Evolutionary conservation across 2,797 vertebrate genomes (phyloP).

Genomic region (Falco naumanni): DNA sequence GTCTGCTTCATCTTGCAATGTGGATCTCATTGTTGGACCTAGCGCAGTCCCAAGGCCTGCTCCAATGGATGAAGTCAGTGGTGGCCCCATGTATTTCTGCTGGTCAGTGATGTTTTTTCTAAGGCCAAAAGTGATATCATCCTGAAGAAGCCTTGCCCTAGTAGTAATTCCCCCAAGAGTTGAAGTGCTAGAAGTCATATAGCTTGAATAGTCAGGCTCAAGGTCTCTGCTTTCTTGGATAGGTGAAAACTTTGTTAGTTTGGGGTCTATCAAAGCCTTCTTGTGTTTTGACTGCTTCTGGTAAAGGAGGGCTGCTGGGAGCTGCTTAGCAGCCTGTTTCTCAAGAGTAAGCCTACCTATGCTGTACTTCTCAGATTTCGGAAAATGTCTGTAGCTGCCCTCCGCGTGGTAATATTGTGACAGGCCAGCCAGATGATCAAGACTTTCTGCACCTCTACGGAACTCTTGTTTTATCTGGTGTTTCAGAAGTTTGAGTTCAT

Average conservation of each 20-base stretch:
- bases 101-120: slow-evolving; percentile 97
- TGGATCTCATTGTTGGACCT: slow-evolving; percentile 84
- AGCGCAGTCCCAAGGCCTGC: slow-evolving; percentile 88
- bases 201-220: slow-evolving; percentile 92
- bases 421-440: slow-evolving; percentile 92
- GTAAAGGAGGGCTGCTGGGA: slow-evolving; percentile 93
- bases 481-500: slow-evolving; percentile 96
- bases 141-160: slow-evolving; percentile 94
- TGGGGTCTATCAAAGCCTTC: slow-evolving; percentile 92
- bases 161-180: slow-evolving; percentile 91
- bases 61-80: slow-evolving; percentile 86
- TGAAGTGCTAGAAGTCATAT: slow-evolving; percentile 89
- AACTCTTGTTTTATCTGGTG: slow-evolving; percentile 99
- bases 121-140: slow-evolving; percentile 96
- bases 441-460: slow-evolving; percentile 90
- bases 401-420: slow-evolving; percentile 95
- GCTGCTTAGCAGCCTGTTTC: slow-evolving; percentile 98
- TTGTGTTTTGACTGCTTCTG: slow-evolving; percentile 98
- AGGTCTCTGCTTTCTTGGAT: slow-evolving; percentile 96
- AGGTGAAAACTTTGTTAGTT: slow-evolving; percentile 95
- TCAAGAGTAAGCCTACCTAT: slow-evolving; percentile 97
- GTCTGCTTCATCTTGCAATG: slow-evolving; percentile 89
- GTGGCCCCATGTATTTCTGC: slow-evolving; percentile 93
- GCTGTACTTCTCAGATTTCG: slow-evolving; percentile 97
- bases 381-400: slow-evolving; percentile 92